Evolutionary conservation across 2,113 vertebrate genomes (phyloP).

Genomic region (Arothron firmamentum): DNA sequence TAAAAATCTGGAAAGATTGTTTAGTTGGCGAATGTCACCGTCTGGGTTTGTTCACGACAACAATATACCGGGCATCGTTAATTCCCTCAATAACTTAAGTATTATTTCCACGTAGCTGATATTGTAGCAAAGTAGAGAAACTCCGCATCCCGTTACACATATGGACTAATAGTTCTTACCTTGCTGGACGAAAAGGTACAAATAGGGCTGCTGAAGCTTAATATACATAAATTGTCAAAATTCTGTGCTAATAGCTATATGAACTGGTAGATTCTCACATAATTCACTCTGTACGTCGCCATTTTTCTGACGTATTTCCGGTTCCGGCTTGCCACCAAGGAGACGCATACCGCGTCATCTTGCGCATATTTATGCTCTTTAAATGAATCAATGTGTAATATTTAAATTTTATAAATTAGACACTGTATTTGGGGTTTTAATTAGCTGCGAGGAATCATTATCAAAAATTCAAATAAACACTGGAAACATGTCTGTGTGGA

Average conservation of each 20-base stretch:
- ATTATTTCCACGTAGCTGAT: conserved; percentile 3
- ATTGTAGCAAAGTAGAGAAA: conserved; percentile 4
- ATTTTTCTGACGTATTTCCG: conserved; percentile 43
- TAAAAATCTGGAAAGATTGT: too few relatives aligned
- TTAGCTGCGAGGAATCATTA: too few relatives aligned
- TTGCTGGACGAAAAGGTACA: conserved; percentile 9
- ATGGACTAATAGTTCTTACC: conserved; percentile 41
- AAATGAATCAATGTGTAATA: too few relatives aligned
- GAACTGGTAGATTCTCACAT: conserved; percentile 39
- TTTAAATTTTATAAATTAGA: too few relatives aligned
- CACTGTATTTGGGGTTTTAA: too few relatives aligned
- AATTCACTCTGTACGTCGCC: conserved; percentile 40
- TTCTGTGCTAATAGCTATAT: neutral
- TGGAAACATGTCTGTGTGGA: too few relatives aligned
- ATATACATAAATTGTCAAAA: neutral
- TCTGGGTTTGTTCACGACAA: too few relatives aligned
- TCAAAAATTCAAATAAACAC: too few relatives aligned
- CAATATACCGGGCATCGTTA: too few relatives aligned
- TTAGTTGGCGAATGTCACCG: too few relatives aligned
- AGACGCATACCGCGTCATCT: conserved; percentile 8
- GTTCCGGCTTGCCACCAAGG: conserved; percentile 47
- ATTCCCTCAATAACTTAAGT: too few relatives aligned
- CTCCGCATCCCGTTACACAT: too few relatives aligned
- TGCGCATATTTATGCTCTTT: conserved; percentile 36
- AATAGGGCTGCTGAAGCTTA: neutral